A percentile compares a stretch with the other conserved stretches of the same genome.
These are phyloP conservation scores for Falcunculus frontatus DNA, from an alignment of 2,113 vertebrate genomes.

Conservation along the genomic window DNA sequence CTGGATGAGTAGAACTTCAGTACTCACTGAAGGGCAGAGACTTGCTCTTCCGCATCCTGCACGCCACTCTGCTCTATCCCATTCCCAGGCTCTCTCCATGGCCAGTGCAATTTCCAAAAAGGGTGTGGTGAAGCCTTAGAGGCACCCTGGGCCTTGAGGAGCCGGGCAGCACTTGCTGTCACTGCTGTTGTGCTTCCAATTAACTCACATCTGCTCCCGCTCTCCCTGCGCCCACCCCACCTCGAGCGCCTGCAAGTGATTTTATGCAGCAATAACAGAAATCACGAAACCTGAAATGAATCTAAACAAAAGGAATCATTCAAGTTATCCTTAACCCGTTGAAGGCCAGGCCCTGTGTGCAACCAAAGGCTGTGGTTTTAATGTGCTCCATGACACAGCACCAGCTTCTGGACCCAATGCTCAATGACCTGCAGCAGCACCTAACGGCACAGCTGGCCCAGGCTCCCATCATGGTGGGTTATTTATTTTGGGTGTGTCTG, in stretches of 20 bases:
- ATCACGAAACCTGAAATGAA: conserved; percentile 64
- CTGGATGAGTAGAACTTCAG: neutral
- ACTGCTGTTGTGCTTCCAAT: conserved; percentile 50
- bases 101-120: neutral
- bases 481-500: neutral
- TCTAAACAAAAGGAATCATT: conserved; percentile 68
- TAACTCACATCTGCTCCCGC: conserved; percentile 37
- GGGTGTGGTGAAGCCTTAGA: neutral
- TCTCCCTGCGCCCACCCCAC: neutral
- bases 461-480: neutral
- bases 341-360: neutral
- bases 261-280: conserved; percentile 60
- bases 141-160: neutral
- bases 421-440: neutral
- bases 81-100: rapidly evolving
- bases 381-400: neutral
- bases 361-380: neutral
- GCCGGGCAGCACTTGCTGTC: neutral
- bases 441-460: neutral
- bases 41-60: neutral
- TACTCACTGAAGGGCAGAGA: rapidly evolving
- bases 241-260: conserved; percentile 48
- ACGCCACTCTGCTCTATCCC: rapidly evolving
- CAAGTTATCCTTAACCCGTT: conserved; percentile 36
- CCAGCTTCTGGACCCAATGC: neutral